A percentile compares a stretch with the other conserved stretches of the same genome.
phyloP scores from a whole-genome alignment of 2,797 vertebrate species.

The Meda fulgida region DNA sequence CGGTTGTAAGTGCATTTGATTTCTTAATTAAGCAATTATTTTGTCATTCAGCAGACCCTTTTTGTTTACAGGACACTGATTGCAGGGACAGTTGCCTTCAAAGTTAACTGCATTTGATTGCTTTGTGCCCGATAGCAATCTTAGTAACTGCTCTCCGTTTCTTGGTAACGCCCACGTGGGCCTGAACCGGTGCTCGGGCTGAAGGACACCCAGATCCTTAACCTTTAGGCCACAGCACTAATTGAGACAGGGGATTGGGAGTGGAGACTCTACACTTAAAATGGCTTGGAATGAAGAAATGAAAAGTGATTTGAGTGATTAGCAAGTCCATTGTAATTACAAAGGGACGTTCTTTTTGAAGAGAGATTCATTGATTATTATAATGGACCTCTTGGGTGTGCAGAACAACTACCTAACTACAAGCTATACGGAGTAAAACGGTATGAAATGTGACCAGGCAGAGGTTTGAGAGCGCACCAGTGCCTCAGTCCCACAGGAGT shows the following conservation, averaged over 20 bases:
- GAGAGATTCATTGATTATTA: constrained; percentile 17
- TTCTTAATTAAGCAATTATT: constrained; percentile 2
- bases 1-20: neutral
- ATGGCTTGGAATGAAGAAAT: constrained; percentile 34
- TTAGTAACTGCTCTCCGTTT: neutral
- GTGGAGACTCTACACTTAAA: neutral
- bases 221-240: neutral
- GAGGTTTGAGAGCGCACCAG: constrained; percentile 15
- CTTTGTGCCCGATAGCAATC: neutral
- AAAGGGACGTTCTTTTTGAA: neutral
- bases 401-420: constrained; percentile 1
- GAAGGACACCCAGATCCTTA: constrained; percentile 9
- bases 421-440: neutral
- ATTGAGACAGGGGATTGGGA: neutral
- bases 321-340: constrained; percentile 25
- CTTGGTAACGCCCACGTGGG: neutral
- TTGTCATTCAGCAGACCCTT: neutral
- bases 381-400: constrained; percentile 19
- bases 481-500: constrained; percentile 16
- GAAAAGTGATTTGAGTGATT: constrained; percentile 47
- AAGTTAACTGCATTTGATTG: neutral
- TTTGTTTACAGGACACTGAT: neutral
- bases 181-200: neutral
- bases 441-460: constrained; percentile 27
- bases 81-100: neutral